Conservation (phyloP, 2,797 vertebrate genomes). For the Microctenopoma steveboyesi region DNA sequence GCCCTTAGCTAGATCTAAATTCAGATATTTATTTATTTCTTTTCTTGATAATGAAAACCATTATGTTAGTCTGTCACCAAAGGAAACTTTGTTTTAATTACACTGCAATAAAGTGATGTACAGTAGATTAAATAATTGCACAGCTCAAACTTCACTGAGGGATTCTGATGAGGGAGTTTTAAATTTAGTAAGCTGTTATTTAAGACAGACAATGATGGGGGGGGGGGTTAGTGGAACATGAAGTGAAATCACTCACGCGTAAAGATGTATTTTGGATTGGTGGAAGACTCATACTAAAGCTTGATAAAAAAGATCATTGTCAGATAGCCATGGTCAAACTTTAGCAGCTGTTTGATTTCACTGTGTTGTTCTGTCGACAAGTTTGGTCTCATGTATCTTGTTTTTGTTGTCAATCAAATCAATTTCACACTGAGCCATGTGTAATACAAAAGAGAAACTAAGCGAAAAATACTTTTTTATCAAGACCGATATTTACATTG, state of each 20-base stretch:
- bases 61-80: conserved; percentile 26
- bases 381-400: neutral
- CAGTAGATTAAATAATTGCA: conserved; percentile 42
- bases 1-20: neutral
- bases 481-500: too few relatives aligned
- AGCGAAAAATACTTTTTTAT: neutral
- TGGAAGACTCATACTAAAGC: neutral
- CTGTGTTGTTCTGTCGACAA: neutral
- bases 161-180: conserved; percentile 39
- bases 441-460: conserved; percentile 20
- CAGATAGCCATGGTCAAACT: neutral
- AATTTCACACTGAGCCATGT: conserved; percentile 6
- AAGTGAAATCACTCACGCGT: conserved; percentile 5
- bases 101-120: conserved; percentile 34
- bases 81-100: conserved; percentile 37
- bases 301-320: neutral
- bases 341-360: neutral
- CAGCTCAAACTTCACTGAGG: conserved; percentile 24
- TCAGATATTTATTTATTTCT: neutral
- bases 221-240: conserved; percentile 13
- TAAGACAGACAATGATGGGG: conserved; percentile 11
- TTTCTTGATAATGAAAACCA: conserved; percentile 9
- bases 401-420: neutral
- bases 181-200: conserved; percentile 42
- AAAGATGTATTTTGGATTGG: neutral